phyloP scores from a whole-genome alignment of 2,888 invertebrate species.

The Mimumesa dahlbomi region DNA sequence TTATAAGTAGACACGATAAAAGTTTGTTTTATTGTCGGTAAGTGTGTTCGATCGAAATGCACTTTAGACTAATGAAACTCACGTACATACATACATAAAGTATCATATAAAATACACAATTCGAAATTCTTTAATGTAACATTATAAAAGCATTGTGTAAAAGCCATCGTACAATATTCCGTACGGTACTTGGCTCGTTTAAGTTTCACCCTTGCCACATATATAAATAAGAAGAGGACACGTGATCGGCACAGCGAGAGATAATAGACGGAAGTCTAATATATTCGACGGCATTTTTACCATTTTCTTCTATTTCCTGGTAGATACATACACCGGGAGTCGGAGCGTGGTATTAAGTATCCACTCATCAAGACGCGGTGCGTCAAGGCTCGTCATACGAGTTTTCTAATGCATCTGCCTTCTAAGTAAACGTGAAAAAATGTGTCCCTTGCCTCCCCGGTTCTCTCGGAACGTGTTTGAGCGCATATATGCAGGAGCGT shows the following conservation, averaged over 20 bases:
- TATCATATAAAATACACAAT: too few relatives aligned
- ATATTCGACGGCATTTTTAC: not conserved
- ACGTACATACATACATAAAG: too few relatives aligned
- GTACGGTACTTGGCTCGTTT: too few relatives aligned
- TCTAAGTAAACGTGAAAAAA: constrained; percentile 63
- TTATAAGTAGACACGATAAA: too few relatives aligned
- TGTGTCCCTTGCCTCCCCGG: constrained; percentile 24
- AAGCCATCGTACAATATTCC: too few relatives aligned
- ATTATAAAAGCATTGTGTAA: too few relatives aligned
- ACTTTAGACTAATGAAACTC: too few relatives aligned
- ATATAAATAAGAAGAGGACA: too few relatives aligned
- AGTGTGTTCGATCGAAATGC: too few relatives aligned
- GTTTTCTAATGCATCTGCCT: constrained; percentile 71
- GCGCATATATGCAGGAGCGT: constrained; percentile 48
- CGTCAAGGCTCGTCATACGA: constrained; percentile 58
- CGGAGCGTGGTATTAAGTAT: constrained; percentile 8
- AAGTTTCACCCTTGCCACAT: too few relatives aligned
- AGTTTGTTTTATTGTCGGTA: too few relatives aligned
- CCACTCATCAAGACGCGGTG: constrained; percentile 26
- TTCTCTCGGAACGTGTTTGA: constrained; percentile 40
- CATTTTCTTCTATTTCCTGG: constrained; percentile 7
- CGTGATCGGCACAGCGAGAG: not conserved
- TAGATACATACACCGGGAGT: constrained; percentile 3
- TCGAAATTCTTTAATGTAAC: too few relatives aligned
- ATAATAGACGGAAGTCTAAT: not conserved